Conservation (phyloP, 2,113 vertebrate genomes). For the Sprattus sprattus region DNA sequence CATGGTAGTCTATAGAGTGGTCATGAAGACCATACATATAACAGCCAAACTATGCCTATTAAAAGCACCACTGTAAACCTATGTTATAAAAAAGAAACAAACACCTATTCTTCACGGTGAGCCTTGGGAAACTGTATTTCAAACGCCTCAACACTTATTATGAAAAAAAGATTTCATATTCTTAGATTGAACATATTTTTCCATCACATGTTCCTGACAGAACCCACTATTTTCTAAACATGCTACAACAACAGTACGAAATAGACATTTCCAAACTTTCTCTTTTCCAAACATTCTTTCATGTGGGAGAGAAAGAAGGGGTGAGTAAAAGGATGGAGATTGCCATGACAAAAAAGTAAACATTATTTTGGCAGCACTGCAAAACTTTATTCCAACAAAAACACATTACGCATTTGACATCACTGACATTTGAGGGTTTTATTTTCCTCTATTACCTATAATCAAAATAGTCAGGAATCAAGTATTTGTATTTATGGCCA, state of each 20-base stretch:
- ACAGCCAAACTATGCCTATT: conserved; percentile 1
- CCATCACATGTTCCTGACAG: neutral
- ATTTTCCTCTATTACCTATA: neutral
- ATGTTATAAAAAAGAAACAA: neutral
- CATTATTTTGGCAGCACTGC: neutral
- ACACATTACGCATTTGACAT: conserved; percentile 14
- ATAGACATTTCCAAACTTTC: neutral
- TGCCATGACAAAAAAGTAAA: neutral
- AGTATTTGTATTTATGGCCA: neutral
- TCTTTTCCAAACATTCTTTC: neutral
- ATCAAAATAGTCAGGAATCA: conserved; percentile 30
- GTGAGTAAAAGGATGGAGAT: neutral
- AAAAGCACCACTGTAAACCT: neutral
- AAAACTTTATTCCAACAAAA: neutral
- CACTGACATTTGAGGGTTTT: neutral
- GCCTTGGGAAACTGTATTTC: neutral
- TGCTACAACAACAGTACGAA: neutral
- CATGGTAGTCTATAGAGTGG: neutral
- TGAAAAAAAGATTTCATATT: too few relatives aligned
- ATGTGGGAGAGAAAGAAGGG: neutral
- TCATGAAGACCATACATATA: neutral
- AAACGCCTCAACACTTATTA: neutral
- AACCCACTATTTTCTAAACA: neutral
- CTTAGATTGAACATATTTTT: neutral
- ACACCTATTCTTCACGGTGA: neutral